A percentile compares a stretch with the other conserved stretches of the same genome.
These are phyloP conservation scores for Lepus oiostolus DNA, from an alignment of 2,797 vertebrate species.

Conservation along the genomic window DNA sequence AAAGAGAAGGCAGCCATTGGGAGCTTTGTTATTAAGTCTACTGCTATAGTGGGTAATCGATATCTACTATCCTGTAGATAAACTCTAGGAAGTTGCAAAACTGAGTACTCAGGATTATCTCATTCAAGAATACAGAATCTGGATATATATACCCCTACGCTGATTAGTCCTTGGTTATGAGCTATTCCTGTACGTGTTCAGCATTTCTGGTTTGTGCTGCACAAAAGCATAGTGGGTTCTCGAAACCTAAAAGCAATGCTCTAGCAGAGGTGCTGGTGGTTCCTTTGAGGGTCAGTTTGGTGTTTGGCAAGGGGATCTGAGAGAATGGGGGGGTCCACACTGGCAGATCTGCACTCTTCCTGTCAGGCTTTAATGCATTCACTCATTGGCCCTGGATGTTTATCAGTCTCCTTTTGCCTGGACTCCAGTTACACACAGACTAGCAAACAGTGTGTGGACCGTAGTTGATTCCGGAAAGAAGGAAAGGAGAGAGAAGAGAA, in stretches of 20 bases:
- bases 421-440: background rate
- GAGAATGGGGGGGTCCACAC: background rate
- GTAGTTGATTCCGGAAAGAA: background rate
- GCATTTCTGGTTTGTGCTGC: background rate
- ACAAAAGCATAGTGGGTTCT: background rate
- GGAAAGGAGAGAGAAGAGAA: background rate
- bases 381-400: background rate
- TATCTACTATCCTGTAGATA: background rate
- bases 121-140: background rate
- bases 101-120: background rate
- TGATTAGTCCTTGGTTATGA: background rate
- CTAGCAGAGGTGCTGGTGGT: background rate
- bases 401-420: background rate
- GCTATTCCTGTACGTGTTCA: background rate
- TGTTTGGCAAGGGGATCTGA: background rate
- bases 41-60: background rate
- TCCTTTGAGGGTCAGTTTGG: background rate
- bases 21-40: background rate
- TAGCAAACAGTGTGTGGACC: background rate
- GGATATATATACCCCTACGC: background rate
- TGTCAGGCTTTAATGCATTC: background rate
- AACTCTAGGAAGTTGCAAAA: constrained; percentile 13
- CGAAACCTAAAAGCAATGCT: background rate
- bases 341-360: background rate
- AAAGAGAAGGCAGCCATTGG: background rate